Base-by-base conservation (phyloP, 2,113 vertebrate genomes). In the Catharus bicknelli region DNA sequence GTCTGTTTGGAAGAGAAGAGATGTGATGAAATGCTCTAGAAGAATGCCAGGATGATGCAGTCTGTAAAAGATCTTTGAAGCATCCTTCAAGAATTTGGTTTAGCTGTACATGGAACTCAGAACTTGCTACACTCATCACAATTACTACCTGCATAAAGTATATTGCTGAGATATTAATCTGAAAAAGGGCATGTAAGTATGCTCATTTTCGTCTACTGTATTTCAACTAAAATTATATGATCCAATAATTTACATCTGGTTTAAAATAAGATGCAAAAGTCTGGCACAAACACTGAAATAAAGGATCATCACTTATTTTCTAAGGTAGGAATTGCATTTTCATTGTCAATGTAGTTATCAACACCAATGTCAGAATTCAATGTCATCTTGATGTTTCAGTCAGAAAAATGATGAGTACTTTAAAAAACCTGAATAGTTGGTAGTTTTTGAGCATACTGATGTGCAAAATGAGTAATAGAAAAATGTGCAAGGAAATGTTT, bases 151-250 rank as follows among this genome's bases (percentile, higher is more conserved):
- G 91, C 68, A 58, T 21, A 64, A 63, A 87, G 51, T 59, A 87
- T 43, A 86, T 67, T 91, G 63, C 43, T 93, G 62, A 96, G 86
- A 51, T 96, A 91, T 58, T 94, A 4, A 89, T 86, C 95, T 94
- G 90, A 96, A 97, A 93, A 97, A 84, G 48, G 51, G 16, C 51
- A 93, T 86, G 94, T 92, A 95, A 91, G 90, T 84, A 90, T 50
- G 47, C 84, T 97, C 61, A 67, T 81, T 96, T 95, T 3, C 8
- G 26, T 66, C 76, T 85, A 91, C 72, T 96, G 51, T 91, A 76
- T 96, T 93, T 96, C 83, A 95, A 38, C 53, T 91, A 87, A 92
- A 97, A 97, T 97, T 94, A 96, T 76, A 90, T n/a, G 59, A 97
- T 74, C 72, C 91, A 96, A 84, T 95, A 94, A 91, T 95, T 97